These are phyloP conservation scores for Pristionchus fissidentatus DNA, from an alignment of 2,888 invertebrate genomes.

Conservation along the genomic window DNA sequence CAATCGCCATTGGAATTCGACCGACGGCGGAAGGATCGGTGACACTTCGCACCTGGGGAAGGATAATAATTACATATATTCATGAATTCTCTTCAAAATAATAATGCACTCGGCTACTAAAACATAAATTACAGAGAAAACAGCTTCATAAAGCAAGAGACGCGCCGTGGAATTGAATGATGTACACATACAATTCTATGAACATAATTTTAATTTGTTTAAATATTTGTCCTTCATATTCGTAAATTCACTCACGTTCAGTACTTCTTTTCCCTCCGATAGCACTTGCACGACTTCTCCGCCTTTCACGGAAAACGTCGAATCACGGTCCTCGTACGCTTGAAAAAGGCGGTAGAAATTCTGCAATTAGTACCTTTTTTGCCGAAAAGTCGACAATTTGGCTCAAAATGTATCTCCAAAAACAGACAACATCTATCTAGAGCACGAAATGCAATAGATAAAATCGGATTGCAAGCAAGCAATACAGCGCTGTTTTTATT, in stretches of 20 bases:
- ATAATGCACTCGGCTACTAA: no score
- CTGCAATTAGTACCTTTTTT: neutral
- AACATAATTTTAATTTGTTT: no score
- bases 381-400: no score
- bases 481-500: neutral
- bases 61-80: neutral
- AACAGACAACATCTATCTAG: conserved; percentile 26
- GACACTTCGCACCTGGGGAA: conserved; percentile 71
- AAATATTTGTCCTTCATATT: no score
- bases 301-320: neutral
- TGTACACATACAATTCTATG: no score
- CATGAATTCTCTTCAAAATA: neutral
- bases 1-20: conserved; percentile 63
- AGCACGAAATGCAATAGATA: neutral
- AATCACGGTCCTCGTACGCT: conserved; percentile 7
- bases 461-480: neutral
- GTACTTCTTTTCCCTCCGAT: neutral
- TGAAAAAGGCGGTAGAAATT: conserved; percentile 14
- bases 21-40: conserved; percentile 70
- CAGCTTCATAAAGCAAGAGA: no score
- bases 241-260: conserved; percentile 4
- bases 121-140: no score
- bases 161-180: no score
- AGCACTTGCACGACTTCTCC: conserved; percentile 41
- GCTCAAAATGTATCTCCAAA: neutral